Evolutionary conservation across 1,140 invertebrate genomes (phyloP).

Genomic region (Zaprionus lachaisei): DNA sequence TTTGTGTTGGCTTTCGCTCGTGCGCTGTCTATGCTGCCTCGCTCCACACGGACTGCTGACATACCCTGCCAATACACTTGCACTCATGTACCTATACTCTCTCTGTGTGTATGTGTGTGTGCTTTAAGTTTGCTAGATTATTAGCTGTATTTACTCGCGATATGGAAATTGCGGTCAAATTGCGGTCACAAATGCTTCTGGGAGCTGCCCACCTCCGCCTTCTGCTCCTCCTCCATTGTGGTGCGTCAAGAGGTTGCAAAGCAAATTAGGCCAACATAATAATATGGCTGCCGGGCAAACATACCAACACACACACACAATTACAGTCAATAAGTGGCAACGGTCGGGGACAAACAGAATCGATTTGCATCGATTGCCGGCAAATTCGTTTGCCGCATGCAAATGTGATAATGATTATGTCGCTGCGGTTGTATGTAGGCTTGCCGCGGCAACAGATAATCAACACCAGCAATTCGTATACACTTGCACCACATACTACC

Average conservation of each 20-base stretch:
- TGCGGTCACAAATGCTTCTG: slow-evolving; percentile 47
- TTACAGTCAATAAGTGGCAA: slow-evolving; percentile 13
- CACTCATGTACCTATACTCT: neutral
- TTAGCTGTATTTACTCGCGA: slow-evolving; percentile 71
- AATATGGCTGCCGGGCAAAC: slow-evolving; percentile 24
- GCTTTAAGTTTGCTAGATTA: slow-evolving; percentile 48
- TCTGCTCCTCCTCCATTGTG: slow-evolving; percentile 25
- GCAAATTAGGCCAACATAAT: slow-evolving; percentile 75
- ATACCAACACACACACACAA: slow-evolving; percentile 6
- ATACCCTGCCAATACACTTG: slow-evolving; percentile 7
- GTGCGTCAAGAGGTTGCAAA: slow-evolving; percentile 66
- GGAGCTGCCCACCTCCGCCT: neutral
- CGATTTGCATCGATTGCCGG: slow-evolving; percentile 51
- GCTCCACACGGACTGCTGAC: neutral
- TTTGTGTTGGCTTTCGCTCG: slow-evolving; percentile 74
- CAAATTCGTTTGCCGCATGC: slow-evolving; percentile 28
- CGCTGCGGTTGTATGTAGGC: slow-evolving; percentile 1
- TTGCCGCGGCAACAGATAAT: slow-evolving; percentile 23
- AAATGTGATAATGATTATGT: slow-evolving; percentile 52
- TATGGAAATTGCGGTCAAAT: slow-evolving; percentile 75
- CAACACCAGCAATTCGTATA: slow-evolving; percentile 10
- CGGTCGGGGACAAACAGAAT: slow-evolving; percentile 53
- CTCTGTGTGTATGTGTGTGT: neutral
- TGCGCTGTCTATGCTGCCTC: slow-evolving; percentile 52
- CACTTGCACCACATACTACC: neutral